Evolutionary conservation across 2,888 invertebrate species (phyloP).

Genomic region (Spicauda simplicius): DNA sequence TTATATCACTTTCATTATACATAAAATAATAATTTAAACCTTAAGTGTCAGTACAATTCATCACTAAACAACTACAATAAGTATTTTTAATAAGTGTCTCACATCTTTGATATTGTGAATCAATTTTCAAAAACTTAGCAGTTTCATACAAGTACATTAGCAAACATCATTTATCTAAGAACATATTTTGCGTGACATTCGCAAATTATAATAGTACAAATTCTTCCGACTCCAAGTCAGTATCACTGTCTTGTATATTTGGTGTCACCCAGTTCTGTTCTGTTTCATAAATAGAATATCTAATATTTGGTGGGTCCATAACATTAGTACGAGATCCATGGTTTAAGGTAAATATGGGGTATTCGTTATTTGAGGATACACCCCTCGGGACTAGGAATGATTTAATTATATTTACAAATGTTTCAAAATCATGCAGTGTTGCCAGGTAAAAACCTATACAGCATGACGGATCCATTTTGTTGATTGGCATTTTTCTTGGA

Average conservation of each 20-base stretch:
- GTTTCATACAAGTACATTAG: constrained; percentile 15
- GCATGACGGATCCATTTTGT: constrained; percentile 96
- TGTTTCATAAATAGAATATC: constrained; percentile 82
- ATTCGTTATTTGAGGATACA: constrained; percentile 84
- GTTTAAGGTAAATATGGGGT: constrained; percentile 93
- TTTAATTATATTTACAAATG: constrained; percentile 88
- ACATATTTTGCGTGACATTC: constrained; percentile 1
- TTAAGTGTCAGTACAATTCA: constrained; percentile 24
- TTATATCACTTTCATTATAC: constrained; percentile 29
- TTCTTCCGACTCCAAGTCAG: constrained; percentile 89
- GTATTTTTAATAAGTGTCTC: constrained; percentile 28
- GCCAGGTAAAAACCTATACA: constrained; percentile 95
- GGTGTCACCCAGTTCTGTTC: constrained; percentile 80
- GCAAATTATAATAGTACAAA: constrained; percentile 87
- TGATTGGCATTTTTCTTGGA: constrained; percentile 92
- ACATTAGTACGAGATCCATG: constrained; percentile 88
- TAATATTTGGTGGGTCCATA: constrained; percentile 82
- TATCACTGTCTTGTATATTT: constrained; percentile 83
- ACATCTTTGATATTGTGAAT: constrained; percentile 22
- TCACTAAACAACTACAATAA: constrained; percentile 20
- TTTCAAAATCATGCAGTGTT: constrained; percentile 90
- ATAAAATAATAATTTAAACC: constrained; percentile 32
- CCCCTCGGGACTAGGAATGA: constrained; percentile 81
- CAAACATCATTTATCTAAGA: constrained; percentile 13
- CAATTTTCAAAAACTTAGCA: constrained; percentile 20